Evolutionary conservation across 2,888 invertebrate genomes (phyloP).

Genomic region (Itoplectis maculator): DNA sequence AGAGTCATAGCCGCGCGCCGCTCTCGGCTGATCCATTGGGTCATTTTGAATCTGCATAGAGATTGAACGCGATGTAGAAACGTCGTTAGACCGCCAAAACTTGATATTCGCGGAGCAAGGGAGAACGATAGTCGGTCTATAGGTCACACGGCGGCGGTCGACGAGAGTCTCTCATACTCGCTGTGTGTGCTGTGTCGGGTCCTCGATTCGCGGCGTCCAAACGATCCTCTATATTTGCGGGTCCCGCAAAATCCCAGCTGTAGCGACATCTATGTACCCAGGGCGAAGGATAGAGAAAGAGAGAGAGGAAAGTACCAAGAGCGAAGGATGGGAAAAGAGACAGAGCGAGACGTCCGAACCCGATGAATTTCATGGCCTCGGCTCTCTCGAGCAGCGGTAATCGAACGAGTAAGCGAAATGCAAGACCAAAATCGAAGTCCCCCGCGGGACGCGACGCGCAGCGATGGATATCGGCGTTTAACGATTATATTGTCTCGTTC

Average conservation of each 20-base stretch:
- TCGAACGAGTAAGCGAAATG: constrained; percentile 48
- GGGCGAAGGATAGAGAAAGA: constrained; percentile 1
- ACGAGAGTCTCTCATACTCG: neutral
- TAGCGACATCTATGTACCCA: constrained; percentile 9
- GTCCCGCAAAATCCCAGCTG: constrained; percentile 17
- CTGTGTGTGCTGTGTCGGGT: neutral
- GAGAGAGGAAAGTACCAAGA: no score
- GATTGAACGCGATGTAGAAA: constrained; percentile 72
- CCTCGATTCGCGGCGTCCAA: constrained; percentile 22
- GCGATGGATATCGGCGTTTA: constrained; percentile 53
- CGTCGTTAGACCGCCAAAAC: constrained; percentile 69
- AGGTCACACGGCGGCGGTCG: constrained; percentile 16
- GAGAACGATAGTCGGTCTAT: neutral
- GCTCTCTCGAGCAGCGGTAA: constrained; percentile 35
- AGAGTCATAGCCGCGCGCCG: constrained; percentile 4
- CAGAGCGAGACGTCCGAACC: neutral
- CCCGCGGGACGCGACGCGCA: constrained; percentile 21
- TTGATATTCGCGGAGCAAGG: constrained; percentile 70
- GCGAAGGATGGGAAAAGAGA: constrained; percentile 4
- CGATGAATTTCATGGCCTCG: constrained; percentile 17
- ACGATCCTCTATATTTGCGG: constrained; percentile 27
- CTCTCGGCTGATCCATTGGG: constrained; percentile 65
- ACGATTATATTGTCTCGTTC: constrained; percentile 50
- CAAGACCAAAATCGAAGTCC: constrained; percentile 38
- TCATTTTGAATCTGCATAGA: constrained; percentile 76